These are phyloP conservation scores for Philereme vetulata DNA, from an alignment of 2,888 invertebrate genomes.

Conservation along the genomic window DNA sequence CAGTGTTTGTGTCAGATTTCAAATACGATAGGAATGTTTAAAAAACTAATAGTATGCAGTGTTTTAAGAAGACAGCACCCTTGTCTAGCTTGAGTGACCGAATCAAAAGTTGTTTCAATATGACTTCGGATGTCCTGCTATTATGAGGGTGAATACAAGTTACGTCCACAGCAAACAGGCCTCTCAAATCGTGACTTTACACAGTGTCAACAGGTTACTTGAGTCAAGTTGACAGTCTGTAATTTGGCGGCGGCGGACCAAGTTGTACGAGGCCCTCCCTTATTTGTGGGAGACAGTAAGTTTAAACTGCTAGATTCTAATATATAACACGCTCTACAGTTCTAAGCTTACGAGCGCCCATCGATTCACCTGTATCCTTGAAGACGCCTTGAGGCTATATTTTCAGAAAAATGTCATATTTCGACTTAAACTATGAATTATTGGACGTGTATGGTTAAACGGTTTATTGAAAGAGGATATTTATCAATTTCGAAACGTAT, in stretches of 20 bases:
- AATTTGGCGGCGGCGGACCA: slow-evolving; percentile 71
- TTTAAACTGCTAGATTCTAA: slow-evolving; percentile 69
- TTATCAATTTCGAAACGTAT: slow-evolving; percentile 26
- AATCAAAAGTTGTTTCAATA: slow-evolving; percentile 47
- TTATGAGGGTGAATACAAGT: slow-evolving; percentile 51
- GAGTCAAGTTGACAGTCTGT: slow-evolving; percentile 76
- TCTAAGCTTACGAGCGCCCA: slow-evolving; percentile 57
- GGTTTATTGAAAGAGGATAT: slow-evolving; percentile 20
- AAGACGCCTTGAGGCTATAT: slow-evolving; percentile 47
- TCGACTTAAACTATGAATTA: slow-evolving; percentile 43
- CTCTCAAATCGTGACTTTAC: slow-evolving; percentile 66
- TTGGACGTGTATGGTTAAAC: slow-evolving; percentile 33
- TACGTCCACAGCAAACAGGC: slow-evolving; percentile 62
- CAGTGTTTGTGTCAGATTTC: slow-evolving; percentile 26
- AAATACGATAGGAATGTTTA: slow-evolving; percentile 4
- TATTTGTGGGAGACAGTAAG: slow-evolving; percentile 73
- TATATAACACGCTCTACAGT: slow-evolving; percentile 67
- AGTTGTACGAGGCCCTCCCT: slow-evolving; percentile 66
- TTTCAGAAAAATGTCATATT: slow-evolving; percentile 46
- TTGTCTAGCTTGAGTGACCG: slow-evolving; percentile 24
- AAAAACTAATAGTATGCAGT: background rate
- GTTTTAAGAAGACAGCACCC: slow-evolving; percentile 11
- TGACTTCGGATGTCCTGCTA: slow-evolving; percentile 46
- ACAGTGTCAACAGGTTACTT: slow-evolving; percentile 79
- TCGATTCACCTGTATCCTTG: slow-evolving; percentile 57